Evolutionary conservation across 2,797 vertebrate species (phyloP), one percentile per base, ranked within the genome.

Genomic region (Squalus acanthias): DNA sequence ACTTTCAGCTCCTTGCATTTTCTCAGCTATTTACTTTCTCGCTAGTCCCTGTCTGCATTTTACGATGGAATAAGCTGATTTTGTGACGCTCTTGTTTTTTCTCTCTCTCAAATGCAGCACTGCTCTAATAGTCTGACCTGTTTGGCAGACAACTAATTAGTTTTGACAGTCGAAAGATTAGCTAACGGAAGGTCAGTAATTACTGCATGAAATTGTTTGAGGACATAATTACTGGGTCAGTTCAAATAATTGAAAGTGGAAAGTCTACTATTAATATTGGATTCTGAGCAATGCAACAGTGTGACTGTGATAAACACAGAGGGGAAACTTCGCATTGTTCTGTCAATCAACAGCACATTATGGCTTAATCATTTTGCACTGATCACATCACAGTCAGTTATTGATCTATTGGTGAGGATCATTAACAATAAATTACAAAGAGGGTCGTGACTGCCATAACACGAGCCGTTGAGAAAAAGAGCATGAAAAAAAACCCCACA

Each of bases 101-200:
- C 29, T 0, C 12, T 15, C 26, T 20, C 70, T 76, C 26, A 50
- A 95, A 20, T 33, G 15, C 46, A 74, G 29, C 70, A 57, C 57
- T 89, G 46, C 46, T 74, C 94, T 29, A 57, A 76, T 76, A 60
- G 46, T n/a, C 39, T 95, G 94, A 76, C 70, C 94, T 95, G 94
- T 95, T 95, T 60, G 46, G 15, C 67, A 95, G 94, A 24, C 26
- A 72, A 57, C 50, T 95, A 95, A 95, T 95, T 76, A 76, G 94
- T 95, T 95, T 74, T 95, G 69, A 95, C 94, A 95, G 50, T 74
- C 70, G 26, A 76, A 76, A 57, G 70, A 95, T 95, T 95, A 95
- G 29, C 70, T 17, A 95, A 95, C 6, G 29, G 24, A 95, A 57
- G 94, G 50, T 76, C 70, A 95, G 70, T 95, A 76, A 95, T 95